Evolutionary conservation across 1,140 invertebrate genomes (phyloP).

Genomic region (Magallana gigas): DNA sequence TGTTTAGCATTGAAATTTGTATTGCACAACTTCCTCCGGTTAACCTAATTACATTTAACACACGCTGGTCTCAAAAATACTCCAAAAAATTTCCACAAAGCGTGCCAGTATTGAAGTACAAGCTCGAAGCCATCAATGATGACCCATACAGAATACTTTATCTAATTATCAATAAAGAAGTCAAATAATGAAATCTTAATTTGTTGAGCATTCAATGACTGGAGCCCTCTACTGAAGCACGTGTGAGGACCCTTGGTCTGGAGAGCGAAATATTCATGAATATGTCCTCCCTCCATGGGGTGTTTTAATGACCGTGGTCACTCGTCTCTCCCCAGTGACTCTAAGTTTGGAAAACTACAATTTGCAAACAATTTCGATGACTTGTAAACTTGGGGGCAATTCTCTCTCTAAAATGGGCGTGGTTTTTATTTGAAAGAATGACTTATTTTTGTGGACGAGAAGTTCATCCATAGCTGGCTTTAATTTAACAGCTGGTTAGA

Average conservation of each 20-base stretch:
- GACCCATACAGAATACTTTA: constrained; percentile 1
- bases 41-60: neutral
- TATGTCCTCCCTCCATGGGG: constrained; percentile 2
- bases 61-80: neutral
- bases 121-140: neutral
- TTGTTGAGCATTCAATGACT: constrained; percentile 22
- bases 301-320: constrained; percentile 1
- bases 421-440: constrained; percentile 27
- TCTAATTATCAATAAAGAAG: constrained; percentile 28
- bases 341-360: constrained; percentile 19
- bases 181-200: constrained; percentile 17
- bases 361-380: constrained; percentile 28
- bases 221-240: neutral
- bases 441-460: neutral
- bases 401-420: neutral
- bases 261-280: constrained; percentile 19
- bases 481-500: constrained; percentile 33
- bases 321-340: neutral
- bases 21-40: neutral
- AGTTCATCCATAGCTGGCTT: constrained; percentile 12
- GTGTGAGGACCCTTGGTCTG: neutral
- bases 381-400: constrained; percentile 15
- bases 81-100: neutral
- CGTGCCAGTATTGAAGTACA: constrained; percentile 21
- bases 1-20: neutral